These are phyloP conservation scores for Drosophila histrio DNA, from an alignment of 2,888 invertebrate species.

Conservation along the genomic window DNA sequence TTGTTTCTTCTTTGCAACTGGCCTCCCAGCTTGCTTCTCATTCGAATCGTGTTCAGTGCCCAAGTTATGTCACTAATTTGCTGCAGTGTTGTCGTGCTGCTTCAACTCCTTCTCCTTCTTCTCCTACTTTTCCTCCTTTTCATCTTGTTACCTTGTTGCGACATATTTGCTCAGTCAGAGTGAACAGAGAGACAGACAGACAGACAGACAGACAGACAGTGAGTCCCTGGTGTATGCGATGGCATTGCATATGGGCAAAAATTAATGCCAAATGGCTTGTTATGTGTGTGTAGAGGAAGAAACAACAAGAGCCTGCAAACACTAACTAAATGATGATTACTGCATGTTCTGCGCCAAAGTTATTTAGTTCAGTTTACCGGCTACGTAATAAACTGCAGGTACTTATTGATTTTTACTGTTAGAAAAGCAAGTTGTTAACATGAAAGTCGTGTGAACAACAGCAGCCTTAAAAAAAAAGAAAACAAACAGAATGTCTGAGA, in stretches of 20 bases:
- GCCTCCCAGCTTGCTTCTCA: conserved; percentile 56
- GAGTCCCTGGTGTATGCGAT: conserved; percentile 62
- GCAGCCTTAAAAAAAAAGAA: conserved; percentile 42
- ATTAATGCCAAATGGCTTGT: conserved; percentile 75
- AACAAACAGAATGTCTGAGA: conserved; percentile 34
- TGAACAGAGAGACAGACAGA: too few relatives aligned
- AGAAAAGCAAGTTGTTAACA: conserved; percentile 73
- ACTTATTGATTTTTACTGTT: conserved; percentile 78
- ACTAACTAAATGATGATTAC: conserved; percentile 66
- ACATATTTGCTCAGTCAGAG: conserved; percentile 65
- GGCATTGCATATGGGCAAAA: conserved; percentile 75
- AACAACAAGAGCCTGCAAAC: conserved; percentile 19
- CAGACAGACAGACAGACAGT: conserved; percentile 9
- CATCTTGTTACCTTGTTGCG: conserved; percentile 33
- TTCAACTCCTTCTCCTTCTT: conserved; percentile 26
- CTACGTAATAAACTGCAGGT: conserved; percentile 72
- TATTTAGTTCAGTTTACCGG: conserved; percentile 70
- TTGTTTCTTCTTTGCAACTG: conserved; percentile 9
- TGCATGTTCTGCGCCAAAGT: conserved; percentile 68
- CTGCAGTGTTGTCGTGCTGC: conserved; percentile 65
- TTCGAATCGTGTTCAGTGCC: conserved; percentile 60
- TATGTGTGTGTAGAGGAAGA: conserved; percentile 19
- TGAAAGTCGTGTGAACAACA: conserved; percentile 76
- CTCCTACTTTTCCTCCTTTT: conserved; percentile 2
- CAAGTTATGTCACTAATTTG: conserved; percentile 76